A percentile compares a stretch with the other conserved stretches of the same genome.
phyloP scores from a whole-genome alignment of 2,888 invertebrate species.

The Agrotis segetum region DNA sequence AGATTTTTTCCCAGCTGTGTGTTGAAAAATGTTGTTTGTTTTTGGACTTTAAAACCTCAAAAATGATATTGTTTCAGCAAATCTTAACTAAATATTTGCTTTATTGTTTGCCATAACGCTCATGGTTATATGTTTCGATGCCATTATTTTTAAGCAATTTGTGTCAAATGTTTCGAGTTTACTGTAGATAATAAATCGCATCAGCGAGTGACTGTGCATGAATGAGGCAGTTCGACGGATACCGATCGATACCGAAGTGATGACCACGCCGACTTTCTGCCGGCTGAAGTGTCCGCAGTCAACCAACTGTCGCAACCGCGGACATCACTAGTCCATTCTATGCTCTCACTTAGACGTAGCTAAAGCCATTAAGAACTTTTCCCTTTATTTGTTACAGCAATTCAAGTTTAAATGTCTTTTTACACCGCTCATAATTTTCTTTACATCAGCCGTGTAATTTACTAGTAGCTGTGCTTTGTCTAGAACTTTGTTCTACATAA shows the following conservation, averaged over 20 bases:
- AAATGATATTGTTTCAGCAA: too few relatives aligned
- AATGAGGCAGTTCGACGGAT: constrained; percentile 64
- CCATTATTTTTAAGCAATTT: background rate
- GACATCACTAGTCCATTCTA: constrained; percentile 19
- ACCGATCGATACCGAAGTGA: constrained; percentile 76
- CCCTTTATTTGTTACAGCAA: constrained; percentile 26
- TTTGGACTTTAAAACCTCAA: too few relatives aligned
- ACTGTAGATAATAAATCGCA: constrained; percentile 29
- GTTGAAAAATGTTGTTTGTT: too few relatives aligned
- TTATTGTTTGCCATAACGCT: background rate
- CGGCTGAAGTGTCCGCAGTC: constrained; percentile 39
- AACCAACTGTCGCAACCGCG: constrained; percentile 34
- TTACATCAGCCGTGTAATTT: constrained; percentile 11
- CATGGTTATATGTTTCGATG: background rate
- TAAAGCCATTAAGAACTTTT: constrained; percentile 28
- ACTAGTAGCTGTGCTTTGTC: constrained; percentile 12
- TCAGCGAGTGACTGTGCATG: constrained; percentile 70
- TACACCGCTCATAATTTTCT: constrained; percentile 15
- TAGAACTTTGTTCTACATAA: constrained; percentile 9
- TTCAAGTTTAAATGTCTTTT: constrained; percentile 20
- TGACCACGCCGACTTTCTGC: constrained; percentile 65
- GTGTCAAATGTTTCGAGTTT: constrained; percentile 3
- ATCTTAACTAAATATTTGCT: background rate
- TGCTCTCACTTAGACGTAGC: constrained; percentile 7
- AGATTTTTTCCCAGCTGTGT: too few relatives aligned